Evolutionary conservation across 2,888 invertebrate genomes (phyloP), one percentile per base, ranked within the genome.

Genomic region (Trypoxylon attenuatum): DNA sequence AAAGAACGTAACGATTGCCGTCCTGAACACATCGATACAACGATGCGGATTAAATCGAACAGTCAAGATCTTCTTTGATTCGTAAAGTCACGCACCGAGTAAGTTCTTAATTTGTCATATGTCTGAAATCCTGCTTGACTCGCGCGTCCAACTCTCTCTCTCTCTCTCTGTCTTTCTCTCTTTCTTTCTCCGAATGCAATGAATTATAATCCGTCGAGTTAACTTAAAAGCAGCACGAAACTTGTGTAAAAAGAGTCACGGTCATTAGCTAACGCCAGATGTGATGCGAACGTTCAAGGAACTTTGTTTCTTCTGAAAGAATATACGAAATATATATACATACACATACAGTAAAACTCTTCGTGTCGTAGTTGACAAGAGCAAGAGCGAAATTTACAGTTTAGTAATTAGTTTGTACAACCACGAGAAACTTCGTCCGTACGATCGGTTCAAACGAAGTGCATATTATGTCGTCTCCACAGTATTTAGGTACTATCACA

Each of bases 21-120:
- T 84, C 83, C 83, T 79, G 73, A 60, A 75, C 77, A 82, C 83
- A 84, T 83, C 83, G 83, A 84, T 74, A 77, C 73, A 77, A 76
- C 67, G 66, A 72, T 46, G 71, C 58, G 70, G 64, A 16, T 63
- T 29, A 25, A 57, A 45, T 60, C 50, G 56, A 58, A 50, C 57
- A 57, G 54, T 39, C 39, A 54, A 33, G 23, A 25, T 51, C 55
- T 46, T 46, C 41, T 65, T 61, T 51, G 60, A 47, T 46, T 22
- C 55, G 38, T 45, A 33, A 50, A 42, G 38, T 51, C 33, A 23
- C 41, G 39, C 47, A 55, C 66, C 29, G 47, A 60, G 46, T 60
- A 67, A 49, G 22, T 13, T 15, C 23, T 53, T 58, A 21, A 47
- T 65, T 64, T 38, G n/a, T 10, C 27, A 13, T 8, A 25, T 49